These are phyloP conservation scores for Venusia cambrica DNA, from an alignment of 2,888 invertebrate genomes.

Conservation along the genomic window DNA sequence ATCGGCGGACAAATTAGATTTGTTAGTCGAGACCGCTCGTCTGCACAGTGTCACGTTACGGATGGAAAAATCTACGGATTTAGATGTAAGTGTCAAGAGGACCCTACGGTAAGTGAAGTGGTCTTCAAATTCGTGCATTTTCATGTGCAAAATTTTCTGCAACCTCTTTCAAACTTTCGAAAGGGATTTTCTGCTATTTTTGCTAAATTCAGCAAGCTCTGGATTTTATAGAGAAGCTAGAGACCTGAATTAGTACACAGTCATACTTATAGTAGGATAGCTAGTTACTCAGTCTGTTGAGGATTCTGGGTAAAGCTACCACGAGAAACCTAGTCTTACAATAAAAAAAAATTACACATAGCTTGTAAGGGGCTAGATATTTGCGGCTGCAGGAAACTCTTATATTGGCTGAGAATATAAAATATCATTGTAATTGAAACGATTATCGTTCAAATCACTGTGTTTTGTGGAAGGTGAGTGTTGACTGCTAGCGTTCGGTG, in stretches of 20 bases:
- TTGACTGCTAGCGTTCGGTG: conserved; percentile 8
- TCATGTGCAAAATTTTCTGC: conserved; percentile 8
- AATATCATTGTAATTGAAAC: too few relatives aligned
- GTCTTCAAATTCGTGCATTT: conserved; percentile 12
- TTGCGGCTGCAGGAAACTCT: too few relatives aligned
- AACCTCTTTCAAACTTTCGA: not conserved
- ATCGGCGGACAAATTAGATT: conserved; percentile 69
- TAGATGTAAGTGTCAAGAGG: conserved; percentile 20
- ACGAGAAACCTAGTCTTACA: too few relatives aligned
- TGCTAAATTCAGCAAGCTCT: too few relatives aligned
- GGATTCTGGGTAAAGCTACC: too few relatives aligned
- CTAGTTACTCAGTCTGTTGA: too few relatives aligned
- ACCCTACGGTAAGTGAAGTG: conserved; percentile 13
- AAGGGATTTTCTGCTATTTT: not conserved
- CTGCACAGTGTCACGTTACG: conserved; percentile 32
- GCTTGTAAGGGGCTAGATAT: too few relatives aligned
- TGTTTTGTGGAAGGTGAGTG: conserved; percentile 14
- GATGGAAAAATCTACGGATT: conserved; percentile 33
- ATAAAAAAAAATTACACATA: too few relatives aligned
- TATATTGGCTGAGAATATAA: too few relatives aligned
- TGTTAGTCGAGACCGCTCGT: conserved; percentile 53
- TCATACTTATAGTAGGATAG: too few relatives aligned
- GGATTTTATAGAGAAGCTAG: too few relatives aligned
- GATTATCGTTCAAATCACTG: conserved; percentile 1
- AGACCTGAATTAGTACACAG: too few relatives aligned